Evolutionary conservation across 1,140 invertebrate species (phyloP).

Genomic region (Temnothorax nylanderi): DNA sequence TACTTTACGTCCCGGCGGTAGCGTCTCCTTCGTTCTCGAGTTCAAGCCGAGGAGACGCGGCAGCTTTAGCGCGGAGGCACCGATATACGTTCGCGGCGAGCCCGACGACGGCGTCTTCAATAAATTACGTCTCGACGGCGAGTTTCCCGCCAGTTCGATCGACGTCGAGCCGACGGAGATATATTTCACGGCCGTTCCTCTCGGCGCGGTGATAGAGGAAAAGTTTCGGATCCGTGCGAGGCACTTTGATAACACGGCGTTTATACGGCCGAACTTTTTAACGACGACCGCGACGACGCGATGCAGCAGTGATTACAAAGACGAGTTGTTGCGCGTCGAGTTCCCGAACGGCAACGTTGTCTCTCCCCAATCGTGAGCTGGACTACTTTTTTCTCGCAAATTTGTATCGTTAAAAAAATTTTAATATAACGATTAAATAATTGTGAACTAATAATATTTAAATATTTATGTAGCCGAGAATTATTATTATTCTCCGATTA

Average conservation of each 20-base stretch:
- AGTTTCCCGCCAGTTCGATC: conserved; percentile 50
- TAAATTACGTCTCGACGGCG: conserved; percentile 63
- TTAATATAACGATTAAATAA: neutral
- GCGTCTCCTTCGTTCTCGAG: conserved; percentile 52
- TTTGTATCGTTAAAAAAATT: neutral
- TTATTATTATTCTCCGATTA: neutral
- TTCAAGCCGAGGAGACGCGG: conserved; percentile 62
- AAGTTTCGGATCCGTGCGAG: conserved; percentile 48
- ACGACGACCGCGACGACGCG: conserved; percentile 22
- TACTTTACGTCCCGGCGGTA: conserved; percentile 27
- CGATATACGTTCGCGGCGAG: conserved; percentile 64
- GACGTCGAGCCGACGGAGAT: conserved; percentile 61
- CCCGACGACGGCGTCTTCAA: conserved; percentile 63
- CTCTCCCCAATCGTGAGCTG: conserved; percentile 39
- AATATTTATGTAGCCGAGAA: neutral
- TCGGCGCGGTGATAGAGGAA: conserved; percentile 45
- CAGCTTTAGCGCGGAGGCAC: conserved; percentile 53
- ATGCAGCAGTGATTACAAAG: conserved; percentile 39
- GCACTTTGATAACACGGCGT: conserved; percentile 47
- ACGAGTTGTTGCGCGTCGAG: conserved; percentile 25
- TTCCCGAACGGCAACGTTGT: conserved; percentile 50
- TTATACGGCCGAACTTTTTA: conserved; percentile 36
- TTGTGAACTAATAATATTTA: neutral
- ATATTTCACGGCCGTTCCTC: conserved; percentile 67
- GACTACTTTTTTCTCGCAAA: neutral